phyloP scores from a whole-genome alignment of 2,888 invertebrate species.

The Ormia ochracea region DNA sequence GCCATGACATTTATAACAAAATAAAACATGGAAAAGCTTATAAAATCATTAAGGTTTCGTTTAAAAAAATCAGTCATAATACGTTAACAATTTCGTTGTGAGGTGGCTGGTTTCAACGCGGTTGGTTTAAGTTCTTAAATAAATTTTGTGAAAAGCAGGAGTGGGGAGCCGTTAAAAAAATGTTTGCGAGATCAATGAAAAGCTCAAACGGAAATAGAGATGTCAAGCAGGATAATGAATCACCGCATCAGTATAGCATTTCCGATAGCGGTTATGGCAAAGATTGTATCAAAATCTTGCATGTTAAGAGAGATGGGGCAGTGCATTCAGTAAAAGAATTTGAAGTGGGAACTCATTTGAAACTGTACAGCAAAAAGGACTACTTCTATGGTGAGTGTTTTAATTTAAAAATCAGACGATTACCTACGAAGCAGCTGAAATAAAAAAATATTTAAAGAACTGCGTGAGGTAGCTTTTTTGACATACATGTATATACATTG shows the following conservation, averaged over 20 bases:
- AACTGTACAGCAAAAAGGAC: constrained; percentile 83
- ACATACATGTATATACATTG: too few species aligned
- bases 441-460: too few species aligned
- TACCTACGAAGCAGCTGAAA: too few species aligned
- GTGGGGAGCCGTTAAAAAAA: constrained; percentile 46
- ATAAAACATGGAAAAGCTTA: constrained; percentile 23
- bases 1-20: constrained; percentile 45
- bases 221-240: constrained; percentile 20
- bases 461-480: too few species aligned
- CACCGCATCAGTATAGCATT: constrained; percentile 68
- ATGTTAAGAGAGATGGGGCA: constrained; percentile 82
- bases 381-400: constrained; percentile 80
- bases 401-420: neutral
- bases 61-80: constrained; percentile 26
- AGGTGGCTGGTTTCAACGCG: constrained; percentile 31
- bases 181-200: constrained; percentile 69
- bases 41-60: constrained; percentile 29
- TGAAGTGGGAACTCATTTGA: constrained; percentile 85
- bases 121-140: neutral
- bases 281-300: constrained; percentile 84
- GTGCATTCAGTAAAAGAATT: constrained; percentile 85
- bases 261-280: constrained; percentile 80
- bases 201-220: constrained; percentile 7
- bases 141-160: neutral
- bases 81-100: neutral